Evolutionary conservation across 2,113 vertebrate genomes (phyloP).

Genomic region (Vimba vimba): DNA sequence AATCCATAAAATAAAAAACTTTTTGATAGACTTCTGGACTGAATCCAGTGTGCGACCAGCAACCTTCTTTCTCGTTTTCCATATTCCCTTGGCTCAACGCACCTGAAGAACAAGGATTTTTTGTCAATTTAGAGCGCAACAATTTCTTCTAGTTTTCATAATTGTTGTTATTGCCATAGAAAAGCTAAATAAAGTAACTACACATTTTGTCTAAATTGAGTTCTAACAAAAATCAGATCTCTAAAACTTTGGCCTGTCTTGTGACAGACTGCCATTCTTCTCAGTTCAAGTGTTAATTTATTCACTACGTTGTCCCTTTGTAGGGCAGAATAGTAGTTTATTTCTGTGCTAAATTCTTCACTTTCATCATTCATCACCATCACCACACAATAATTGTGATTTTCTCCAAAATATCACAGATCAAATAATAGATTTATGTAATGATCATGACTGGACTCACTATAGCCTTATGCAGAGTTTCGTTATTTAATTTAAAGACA

Average conservation of each 20-base stretch:
- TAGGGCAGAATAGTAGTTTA: not conserved
- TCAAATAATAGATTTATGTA: not conserved
- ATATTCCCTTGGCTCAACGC: too few species aligned
- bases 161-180: not conserved
- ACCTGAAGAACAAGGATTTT: too few species aligned
- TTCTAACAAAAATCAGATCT: not conserved
- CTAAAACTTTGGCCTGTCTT: not conserved
- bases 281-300: not conserved
- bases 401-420: not conserved
- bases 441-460: not conserved
- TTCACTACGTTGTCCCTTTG: not conserved
- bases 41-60: too few species aligned
- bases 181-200: not conserved
- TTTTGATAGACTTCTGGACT: too few species aligned
- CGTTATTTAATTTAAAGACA: not conserved
- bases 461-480: not conserved
- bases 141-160: not conserved
- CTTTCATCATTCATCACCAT: not conserved
- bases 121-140: too few species aligned
- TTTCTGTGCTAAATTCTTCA: not conserved
- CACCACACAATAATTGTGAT: not conserved
- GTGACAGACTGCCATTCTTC: not conserved
- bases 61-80: too few species aligned
- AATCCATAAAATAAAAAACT: too few species aligned
- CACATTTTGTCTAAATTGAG: not conserved